These are phyloP conservation scores for Allophyes oxyacanthae DNA, from an alignment of 2,888 invertebrate species.

Conservation along the genomic window DNA sequence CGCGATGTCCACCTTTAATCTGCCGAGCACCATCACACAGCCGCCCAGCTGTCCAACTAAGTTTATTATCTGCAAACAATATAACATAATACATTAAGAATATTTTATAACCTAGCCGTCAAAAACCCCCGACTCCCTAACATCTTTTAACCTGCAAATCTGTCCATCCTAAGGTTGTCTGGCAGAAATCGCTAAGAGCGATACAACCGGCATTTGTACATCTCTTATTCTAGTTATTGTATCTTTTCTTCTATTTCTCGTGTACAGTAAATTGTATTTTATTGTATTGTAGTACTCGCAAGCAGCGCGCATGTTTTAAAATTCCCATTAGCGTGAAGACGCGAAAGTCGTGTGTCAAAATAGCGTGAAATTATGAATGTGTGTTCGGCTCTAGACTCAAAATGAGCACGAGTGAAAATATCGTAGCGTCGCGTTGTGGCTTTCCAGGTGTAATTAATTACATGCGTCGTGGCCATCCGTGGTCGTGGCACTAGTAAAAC, in stretches of 20 bases:
- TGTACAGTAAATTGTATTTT: too few relatives aligned
- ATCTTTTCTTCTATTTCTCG: too few relatives aligned
- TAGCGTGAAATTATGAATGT: constrained; percentile 41
- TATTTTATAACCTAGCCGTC: not conserved
- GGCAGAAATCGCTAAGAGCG: too few relatives aligned
- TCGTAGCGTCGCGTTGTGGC: not conserved
- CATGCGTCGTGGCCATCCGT: too few relatives aligned
- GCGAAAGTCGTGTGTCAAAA: constrained; percentile 37
- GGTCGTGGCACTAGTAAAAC: not conserved
- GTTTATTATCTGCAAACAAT: constrained; percentile 91
- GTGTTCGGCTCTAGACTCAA: constrained; percentile 1
- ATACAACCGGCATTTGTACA: too few relatives aligned
- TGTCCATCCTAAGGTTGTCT: too few relatives aligned
- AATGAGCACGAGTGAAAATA: constrained; percentile 9
- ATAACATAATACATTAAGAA: constrained; percentile 2
- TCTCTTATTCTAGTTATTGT: too few relatives aligned
- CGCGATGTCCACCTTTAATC: constrained; percentile 97
- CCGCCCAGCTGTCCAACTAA: constrained; percentile 98
- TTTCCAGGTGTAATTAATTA: not conserved
- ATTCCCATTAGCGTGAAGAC: constrained; percentile 27
- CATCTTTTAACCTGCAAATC: too few relatives aligned
- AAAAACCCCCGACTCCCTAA: too few relatives aligned
- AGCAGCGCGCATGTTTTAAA: constrained; percentile 11
- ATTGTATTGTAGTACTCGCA: not conserved
- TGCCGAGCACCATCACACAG: constrained; percentile 98